These are phyloP conservation scores for Neuroscelio doddi DNA, from an alignment of 2,888 invertebrate genomes.

Conservation along the genomic window DNA sequence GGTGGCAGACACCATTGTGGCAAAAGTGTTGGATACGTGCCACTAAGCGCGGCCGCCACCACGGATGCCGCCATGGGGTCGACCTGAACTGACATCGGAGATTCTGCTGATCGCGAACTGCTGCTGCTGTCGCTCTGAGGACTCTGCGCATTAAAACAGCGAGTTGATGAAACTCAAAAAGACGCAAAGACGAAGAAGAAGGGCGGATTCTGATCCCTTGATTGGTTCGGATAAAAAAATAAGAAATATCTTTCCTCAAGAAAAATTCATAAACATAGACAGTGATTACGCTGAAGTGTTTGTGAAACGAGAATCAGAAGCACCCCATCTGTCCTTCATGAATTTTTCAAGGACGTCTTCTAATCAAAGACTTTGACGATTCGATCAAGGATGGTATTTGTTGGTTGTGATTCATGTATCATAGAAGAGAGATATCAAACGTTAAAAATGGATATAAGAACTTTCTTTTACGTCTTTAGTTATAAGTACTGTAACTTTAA, in stretches of 20 bases:
- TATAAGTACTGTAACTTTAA: too few relatives aligned
- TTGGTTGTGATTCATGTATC: too few relatives aligned
- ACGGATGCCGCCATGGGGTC: slow-evolving; percentile 79
- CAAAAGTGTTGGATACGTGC: slow-evolving; percentile 72
- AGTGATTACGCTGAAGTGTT: not conserved
- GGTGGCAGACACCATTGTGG: slow-evolving; percentile 70
- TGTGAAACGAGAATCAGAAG: not conserved
- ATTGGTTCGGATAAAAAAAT: not conserved
- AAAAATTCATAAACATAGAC: slow-evolving; percentile 6
- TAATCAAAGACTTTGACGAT: slow-evolving; percentile 12
- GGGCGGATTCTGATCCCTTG: too few relatives aligned
- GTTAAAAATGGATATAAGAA: too few relatives aligned
- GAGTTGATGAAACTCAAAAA: slow-evolving; percentile 20
- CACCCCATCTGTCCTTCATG: slow-evolving; percentile 12
- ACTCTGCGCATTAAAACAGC: slow-evolving; percentile 59
- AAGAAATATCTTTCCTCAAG: too few relatives aligned
- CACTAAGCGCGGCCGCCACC: slow-evolving; percentile 79
- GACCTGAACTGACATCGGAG: slow-evolving; percentile 71
- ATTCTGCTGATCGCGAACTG: slow-evolving; percentile 71
- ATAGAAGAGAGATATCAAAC: too few relatives aligned
- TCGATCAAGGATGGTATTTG: slow-evolving; percentile 1
- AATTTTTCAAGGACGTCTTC: slow-evolving; percentile 17
- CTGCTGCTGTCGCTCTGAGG: slow-evolving; percentile 71
- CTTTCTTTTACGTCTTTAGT: too few relatives aligned
- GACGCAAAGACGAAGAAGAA: not conserved